These are phyloP conservation scores for Apodemus agrarius DNA, from an alignment of 2,797 vertebrate species.

Conservation along the genomic window DNA sequence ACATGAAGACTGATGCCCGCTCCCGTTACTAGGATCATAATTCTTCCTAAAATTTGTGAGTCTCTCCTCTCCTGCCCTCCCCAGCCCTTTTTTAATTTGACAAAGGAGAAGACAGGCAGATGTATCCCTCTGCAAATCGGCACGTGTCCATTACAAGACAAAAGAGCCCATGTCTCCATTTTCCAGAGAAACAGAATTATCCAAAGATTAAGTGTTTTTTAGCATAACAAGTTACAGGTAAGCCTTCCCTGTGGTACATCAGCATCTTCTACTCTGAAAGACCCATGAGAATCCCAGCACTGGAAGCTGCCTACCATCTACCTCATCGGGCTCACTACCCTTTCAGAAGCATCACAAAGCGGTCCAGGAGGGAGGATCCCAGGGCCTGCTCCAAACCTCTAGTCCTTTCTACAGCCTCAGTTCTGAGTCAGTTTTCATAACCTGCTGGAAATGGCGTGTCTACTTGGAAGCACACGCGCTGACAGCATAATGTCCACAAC, in stretches of 20 bases:
- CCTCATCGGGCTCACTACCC: neutral
- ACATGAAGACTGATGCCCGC: neutral
- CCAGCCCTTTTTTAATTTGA: neutral
- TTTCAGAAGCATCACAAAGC: neutral
- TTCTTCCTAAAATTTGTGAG: neutral
- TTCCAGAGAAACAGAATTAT: slow-evolving; percentile 9
- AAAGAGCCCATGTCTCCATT: neutral
- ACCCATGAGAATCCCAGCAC: neutral
- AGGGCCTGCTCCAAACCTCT: slow-evolving; percentile 12
- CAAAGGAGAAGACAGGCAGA: neutral
- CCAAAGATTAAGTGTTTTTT: neutral
- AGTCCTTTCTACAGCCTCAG: slow-evolving; percentile 13
- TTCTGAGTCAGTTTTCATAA: slow-evolving; percentile 67
- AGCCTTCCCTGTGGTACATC: neutral
- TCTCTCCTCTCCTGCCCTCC: neutral
- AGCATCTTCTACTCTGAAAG: neutral
- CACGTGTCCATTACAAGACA: too few relatives aligned
- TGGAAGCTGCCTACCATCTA: rapidly evolving
- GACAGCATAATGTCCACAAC: slow-evolving; percentile 64
- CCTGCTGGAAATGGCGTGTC: slow-evolving; percentile 52
- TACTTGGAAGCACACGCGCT: slow-evolving; percentile 67
- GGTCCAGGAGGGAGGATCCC: neutral
- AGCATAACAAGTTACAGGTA: neutral
- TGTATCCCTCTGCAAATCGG: neutral
- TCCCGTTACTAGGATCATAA: neutral